Percentiles rank a stretch among this genome's conserved stretches.
Conservation (phyloP, 2,113 vertebrate species). For the Centropristis striata region DNA sequence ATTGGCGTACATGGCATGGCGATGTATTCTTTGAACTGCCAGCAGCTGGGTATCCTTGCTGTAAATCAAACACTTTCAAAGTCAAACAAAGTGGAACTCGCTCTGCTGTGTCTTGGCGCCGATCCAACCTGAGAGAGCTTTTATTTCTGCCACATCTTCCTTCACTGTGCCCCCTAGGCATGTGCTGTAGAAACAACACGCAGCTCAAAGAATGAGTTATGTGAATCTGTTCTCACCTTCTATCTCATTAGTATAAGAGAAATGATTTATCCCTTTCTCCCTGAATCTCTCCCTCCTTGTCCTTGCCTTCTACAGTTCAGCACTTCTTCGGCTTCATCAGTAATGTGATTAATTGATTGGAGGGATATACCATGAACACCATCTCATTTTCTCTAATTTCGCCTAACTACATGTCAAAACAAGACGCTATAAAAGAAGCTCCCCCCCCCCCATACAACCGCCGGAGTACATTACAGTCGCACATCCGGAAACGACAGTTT, state of each 20-base stretch:
- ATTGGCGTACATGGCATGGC: slow-evolving; percentile 33
- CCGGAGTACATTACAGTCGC: slow-evolving; percentile 26
- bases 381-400: slow-evolving; percentile 64
- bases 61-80: slow-evolving; percentile 81
- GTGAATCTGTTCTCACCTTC: slow-evolving; percentile 78
- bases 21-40: slow-evolving; percentile 73
- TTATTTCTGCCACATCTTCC: slow-evolving; percentile 75
- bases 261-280: slow-evolving; percentile 63
- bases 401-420: slow-evolving; percentile 67
- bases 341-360: slow-evolving; percentile 76
- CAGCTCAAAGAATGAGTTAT: slow-evolving; percentile 77
- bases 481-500: slow-evolving; percentile 25
- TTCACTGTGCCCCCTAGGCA: slow-evolving; percentile 74
- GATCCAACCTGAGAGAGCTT: slow-evolving; percentile 67
- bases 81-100: slow-evolving; percentile 82
- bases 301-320: slow-evolving; percentile 73
- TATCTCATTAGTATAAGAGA: slow-evolving; percentile 75
- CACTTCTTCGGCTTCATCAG: slow-evolving; percentile 70
- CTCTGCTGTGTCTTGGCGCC: slow-evolving; percentile 72
- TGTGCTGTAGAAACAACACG: slow-evolving; percentile 73
- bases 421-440: slow-evolving; percentile 28
- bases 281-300: slow-evolving; percentile 57
- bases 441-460: background rate
- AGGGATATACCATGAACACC: slow-evolving; percentile 62
- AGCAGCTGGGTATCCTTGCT: slow-evolving; percentile 72